Evolutionary conservation across 2,888 invertebrate species (phyloP).

Genomic region (Acleris cristana): DNA sequence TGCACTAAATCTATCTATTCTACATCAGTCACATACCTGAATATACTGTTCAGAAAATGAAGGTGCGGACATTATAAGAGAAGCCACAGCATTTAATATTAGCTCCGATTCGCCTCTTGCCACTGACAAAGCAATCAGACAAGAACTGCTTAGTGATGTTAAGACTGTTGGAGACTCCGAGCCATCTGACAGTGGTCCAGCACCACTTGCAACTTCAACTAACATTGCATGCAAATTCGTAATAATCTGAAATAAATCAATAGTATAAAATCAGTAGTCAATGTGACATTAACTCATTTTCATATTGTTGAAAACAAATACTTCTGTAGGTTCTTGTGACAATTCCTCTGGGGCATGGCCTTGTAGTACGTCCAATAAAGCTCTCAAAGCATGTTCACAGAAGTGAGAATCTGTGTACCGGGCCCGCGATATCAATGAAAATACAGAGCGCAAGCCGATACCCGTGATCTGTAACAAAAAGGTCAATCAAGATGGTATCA

Average conservation of each 20-base stretch:
- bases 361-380: constrained; percentile 95
- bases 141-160: constrained; percentile 95
- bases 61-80: constrained; percentile 93
- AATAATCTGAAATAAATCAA: constrained; percentile 79
- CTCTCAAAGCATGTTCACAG: constrained; percentile 94
- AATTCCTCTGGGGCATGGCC: constrained; percentile 94
- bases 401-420: constrained; percentile 91
- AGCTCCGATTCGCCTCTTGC: constrained; percentile 97
- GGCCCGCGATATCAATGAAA: constrained; percentile 95
- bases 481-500: neutral
- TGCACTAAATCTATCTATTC: neutral
- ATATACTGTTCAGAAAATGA: constrained; percentile 91
- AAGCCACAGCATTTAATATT: constrained; percentile 92
- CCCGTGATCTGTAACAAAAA: constrained; percentile 86
- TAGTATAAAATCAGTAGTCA: neutral
- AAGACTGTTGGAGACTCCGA: constrained; percentile 86
- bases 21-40: constrained; percentile 76
- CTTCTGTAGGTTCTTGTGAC: constrained; percentile 90
- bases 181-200: constrained; percentile 55
- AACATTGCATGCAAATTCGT: constrained; percentile 93
- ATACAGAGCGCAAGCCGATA: constrained; percentile 92
- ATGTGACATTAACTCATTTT: neutral
- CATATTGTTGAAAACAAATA: constrained; percentile 50
- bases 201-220: constrained; percentile 90
- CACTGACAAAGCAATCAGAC: constrained; percentile 95